Percentiles rank a stretch among this genome's conserved stretches.
Evolutionary conservation across 1,140 invertebrate species (phyloP).

Genomic region (Calephelis nemesis): DNA sequence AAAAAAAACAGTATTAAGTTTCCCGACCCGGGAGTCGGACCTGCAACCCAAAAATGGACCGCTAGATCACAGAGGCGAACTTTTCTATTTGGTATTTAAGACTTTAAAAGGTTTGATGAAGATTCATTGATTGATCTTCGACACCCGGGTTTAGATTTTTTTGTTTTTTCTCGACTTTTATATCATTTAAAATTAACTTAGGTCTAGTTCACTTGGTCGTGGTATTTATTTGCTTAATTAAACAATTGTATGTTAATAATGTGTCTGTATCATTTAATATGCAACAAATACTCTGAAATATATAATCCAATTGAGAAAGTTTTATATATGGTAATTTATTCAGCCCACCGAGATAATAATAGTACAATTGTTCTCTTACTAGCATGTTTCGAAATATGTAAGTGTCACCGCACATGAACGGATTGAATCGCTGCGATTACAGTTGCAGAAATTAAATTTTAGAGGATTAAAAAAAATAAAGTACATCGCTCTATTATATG

Average conservation of each 20-base stretch:
- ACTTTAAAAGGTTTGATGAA: no score
- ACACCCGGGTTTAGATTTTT: no score
- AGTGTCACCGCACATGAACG: not conserved
- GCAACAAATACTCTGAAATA: constrained; percentile 43
- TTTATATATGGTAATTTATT: constrained; percentile 48
- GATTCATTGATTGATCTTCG: no score
- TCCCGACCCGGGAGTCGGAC: no score
- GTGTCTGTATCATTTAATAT: constrained; percentile 27
- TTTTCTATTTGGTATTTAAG: no score
- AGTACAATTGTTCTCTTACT: constrained; percentile 20
- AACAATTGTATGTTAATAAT: constrained; percentile 22
- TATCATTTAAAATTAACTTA: not conserved
- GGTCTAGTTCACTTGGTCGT: constrained; percentile 14
- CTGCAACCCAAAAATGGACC: no score
- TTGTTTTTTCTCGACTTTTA: not conserved
- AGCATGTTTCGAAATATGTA: constrained; percentile 10
- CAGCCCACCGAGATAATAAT: constrained; percentile 49
- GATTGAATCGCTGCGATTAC: not conserved
- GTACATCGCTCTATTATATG: no score
- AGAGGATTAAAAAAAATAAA: no score
- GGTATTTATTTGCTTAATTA: constrained; percentile 23
- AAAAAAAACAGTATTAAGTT: no score
- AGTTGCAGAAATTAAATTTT: not conserved
- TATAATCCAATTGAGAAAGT: constrained; percentile 30
- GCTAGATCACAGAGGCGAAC: no score